These are phyloP conservation scores for Drosophila ohnishii DNA, from an alignment of 1,140 invertebrate species.

Conservation along the genomic window DNA sequence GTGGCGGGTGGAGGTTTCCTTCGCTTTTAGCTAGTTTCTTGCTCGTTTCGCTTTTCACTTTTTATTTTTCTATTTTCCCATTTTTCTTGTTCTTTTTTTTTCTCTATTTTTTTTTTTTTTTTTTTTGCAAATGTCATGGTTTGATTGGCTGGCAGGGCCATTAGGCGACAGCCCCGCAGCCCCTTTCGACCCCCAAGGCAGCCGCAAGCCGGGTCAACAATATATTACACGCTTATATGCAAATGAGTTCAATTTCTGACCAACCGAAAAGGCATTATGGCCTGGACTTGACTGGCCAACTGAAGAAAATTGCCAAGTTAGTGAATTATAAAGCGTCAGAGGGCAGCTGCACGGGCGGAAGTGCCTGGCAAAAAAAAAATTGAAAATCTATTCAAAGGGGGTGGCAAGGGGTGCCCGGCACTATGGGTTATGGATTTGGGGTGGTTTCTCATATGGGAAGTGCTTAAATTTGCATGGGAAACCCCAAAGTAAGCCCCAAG, in stretches of 20 bases:
- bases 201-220: constrained; percentile 42
- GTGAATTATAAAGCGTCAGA: constrained; percentile 49
- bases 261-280: constrained; percentile 54
- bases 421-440: constrained; percentile 16
- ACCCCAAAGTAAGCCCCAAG: constrained; percentile 7
- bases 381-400: constrained; percentile 43
- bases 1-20: constrained; percentile 13
- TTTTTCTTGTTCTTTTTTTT: constrained; percentile 13
- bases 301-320: constrained; percentile 56
- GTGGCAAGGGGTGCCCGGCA: background rate
- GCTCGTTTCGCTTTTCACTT: constrained; percentile 15
- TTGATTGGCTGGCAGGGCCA: constrained; percentile 68
- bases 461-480: constrained; percentile 30
- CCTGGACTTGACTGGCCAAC: constrained; percentile 30
- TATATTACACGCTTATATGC: constrained; percentile 67
- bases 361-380: constrained; percentile 23
- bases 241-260: constrained; percentile 65
- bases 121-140: constrained; percentile 64
- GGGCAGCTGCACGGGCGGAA: constrained; percentile 16
- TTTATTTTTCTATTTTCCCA: constrained; percentile 12
- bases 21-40: constrained; percentile 18
- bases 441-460: constrained; percentile 1
- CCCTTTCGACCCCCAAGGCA: background rate
- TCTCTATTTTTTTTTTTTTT: constrained; percentile 5
- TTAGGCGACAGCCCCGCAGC: constrained; percentile 43